These are phyloP conservation scores for Eudasyphora cyanicolor DNA, from an alignment of 2,888 invertebrate species.

Conservation along the genomic window DNA sequence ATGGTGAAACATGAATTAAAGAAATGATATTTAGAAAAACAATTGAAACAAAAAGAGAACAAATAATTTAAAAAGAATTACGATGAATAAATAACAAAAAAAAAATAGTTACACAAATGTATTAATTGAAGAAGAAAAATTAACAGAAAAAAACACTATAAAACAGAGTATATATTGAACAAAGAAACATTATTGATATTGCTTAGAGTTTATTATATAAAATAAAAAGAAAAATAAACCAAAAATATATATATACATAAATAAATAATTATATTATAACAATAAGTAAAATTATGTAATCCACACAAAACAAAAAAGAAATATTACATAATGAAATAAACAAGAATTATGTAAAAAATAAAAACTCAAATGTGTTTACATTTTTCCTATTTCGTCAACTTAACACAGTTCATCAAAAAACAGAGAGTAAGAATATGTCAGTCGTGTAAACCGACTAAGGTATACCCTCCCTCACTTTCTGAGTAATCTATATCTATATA, in stretches of 20 bases:
- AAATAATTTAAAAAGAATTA: conserved; percentile 46
- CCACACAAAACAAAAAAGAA: conserved; percentile 56
- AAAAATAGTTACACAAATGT: conserved; percentile 63
- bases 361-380: background rate
- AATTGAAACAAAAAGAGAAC: conserved; percentile 18
- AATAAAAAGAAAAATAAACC: conserved; percentile 40
- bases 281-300: conserved; percentile 64
- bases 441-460: no score
- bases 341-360: background rate
- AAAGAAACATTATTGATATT: conserved; percentile 63
- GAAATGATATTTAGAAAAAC: conserved; percentile 23
- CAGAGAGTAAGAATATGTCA: no score
- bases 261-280: conserved; percentile 47
- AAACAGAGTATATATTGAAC: conserved; percentile 60
- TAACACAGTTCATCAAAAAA: no score
- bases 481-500: no score
- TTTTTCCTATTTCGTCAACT: background rate
- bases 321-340: conserved; percentile 59
- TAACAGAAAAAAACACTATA: conserved; percentile 11
- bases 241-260: conserved; percentile 44
- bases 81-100: conserved; percentile 30
- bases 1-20: conserved; percentile 48
- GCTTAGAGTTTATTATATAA: conserved; percentile 65
- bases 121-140: conserved; percentile 49
- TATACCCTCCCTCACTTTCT: no score